Evolutionary conservation across 2,113 vertebrate species (phyloP), one percentile per base, ranked within the genome.

Genomic region (Micromys minutus): DNA sequence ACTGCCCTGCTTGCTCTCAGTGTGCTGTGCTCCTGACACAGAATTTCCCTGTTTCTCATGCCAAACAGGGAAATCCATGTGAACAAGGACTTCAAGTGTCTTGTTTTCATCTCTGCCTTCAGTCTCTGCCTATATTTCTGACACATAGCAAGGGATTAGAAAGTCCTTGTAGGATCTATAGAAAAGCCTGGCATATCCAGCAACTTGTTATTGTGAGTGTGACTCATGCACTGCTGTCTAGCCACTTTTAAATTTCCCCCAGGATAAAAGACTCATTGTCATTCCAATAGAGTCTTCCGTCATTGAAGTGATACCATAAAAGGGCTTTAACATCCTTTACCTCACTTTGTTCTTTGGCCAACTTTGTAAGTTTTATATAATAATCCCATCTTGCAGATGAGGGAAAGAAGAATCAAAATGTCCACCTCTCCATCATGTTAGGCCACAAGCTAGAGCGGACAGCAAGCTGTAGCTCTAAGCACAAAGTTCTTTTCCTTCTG

Each of bases 21-120:
- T 8, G 22, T 8, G 34, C 52, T 10, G 3, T 24, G 7, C 3
- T 84, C 29, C 21, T 5, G 36, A 42, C 21, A 7, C 0, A 22
- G 22, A 15, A n/a, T 13, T 63, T 72, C 34, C 39, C 4, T 59
- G 15, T 67, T 24, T 39, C 15, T 67, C 24, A 31, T 21, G 12
- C 8, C 34, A 36, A 85, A 34, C 29, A 31, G 39, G 29, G 29
- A 45, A 26, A 63, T 29, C n/a, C 55, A 31, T 22, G 9, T 59
- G 21, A 16, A 36, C 31, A 63, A 71, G 34, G n/a, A 34, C 50
- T 52, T 36, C 17, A 26, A 22, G 7, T 31, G 59, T 83, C 87
- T 65, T 10, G 2, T 59, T 67, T 34, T 75, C 67, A 22, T 69
- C 26, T 67, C 36, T 55, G 75, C 22, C 50, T 31, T 71, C 12